These are phyloP conservation scores for Marmota monax DNA, from an alignment of 2,113 vertebrate species.

Conservation along the genomic window DNA sequence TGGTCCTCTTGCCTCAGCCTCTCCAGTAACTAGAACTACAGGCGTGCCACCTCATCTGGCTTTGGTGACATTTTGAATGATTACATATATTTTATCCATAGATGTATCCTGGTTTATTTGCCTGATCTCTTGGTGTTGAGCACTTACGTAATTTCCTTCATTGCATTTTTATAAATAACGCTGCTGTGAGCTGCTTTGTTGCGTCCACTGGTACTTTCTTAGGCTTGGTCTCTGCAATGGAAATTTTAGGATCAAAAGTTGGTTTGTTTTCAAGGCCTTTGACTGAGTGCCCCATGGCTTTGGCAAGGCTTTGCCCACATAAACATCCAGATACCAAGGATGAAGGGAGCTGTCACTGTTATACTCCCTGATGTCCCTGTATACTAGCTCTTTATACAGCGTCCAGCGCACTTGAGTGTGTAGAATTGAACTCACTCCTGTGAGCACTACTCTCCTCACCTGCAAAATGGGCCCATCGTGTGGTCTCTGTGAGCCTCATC, in stretches of 20 bases:
- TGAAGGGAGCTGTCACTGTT: not conserved
- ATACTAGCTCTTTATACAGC: not conserved
- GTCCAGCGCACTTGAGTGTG: not conserved
- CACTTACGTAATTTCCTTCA: not conserved
- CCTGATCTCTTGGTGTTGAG: not conserved
- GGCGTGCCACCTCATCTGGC: no score
- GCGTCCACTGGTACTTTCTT: not conserved
- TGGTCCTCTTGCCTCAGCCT: no score
- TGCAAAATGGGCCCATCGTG: not conserved
- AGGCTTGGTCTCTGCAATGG: not conserved
- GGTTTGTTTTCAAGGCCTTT: not conserved
- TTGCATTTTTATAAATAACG: not conserved
- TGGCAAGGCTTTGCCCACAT: not conserved
- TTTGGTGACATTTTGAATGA: not conserved
- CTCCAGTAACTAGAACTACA: no score
- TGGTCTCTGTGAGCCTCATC: not conserved
- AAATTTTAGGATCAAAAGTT: not conserved
- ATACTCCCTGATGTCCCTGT: not conserved
- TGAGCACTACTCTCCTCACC: not conserved
- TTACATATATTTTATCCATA: not conserved
- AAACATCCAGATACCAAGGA: not conserved
- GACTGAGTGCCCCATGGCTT: not conserved
- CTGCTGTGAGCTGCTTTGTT: not conserved
- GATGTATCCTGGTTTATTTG: not conserved
- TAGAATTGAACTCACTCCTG: not conserved